Percentiles rank a stretch among this genome's conserved stretches.
Evolutionary conservation across 2,888 invertebrate genomes (phyloP).

Genomic region (Melipona beecheii): DNA sequence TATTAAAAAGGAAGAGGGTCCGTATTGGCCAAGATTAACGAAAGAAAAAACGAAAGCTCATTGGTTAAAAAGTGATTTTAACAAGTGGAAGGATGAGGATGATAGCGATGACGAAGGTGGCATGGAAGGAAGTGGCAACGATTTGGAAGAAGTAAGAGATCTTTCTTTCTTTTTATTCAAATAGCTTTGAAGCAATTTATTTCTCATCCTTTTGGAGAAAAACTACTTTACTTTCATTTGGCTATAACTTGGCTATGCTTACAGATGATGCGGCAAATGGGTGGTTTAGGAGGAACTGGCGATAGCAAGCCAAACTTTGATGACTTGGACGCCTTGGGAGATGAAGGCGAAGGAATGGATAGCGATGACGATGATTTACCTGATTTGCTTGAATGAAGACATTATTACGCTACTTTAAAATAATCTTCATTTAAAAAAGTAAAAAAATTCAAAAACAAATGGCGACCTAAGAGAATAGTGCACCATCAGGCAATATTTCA

Average conservation of each 20-base stretch:
- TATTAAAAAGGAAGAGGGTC: constrained; percentile 88
- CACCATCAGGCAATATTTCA: constrained; percentile 69
- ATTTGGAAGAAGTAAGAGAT: constrained; percentile 87
- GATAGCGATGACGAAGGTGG: constrained; percentile 92
- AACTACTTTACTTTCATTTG: background rate
- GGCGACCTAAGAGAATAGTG: constrained; percentile 69
- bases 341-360: constrained; percentile 87
- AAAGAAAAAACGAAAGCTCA: constrained; percentile 95
- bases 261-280: constrained; percentile 90
- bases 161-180: too few species aligned
- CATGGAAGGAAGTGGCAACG: constrained; percentile 80
- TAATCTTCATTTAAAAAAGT: constrained; percentile 50
- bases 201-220: background rate
- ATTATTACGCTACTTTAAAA: constrained; percentile 55
- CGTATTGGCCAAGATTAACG: constrained; percentile 95
- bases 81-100: constrained; percentile 99
- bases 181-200: background rate
- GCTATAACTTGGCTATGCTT: constrained; percentile 50
- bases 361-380: constrained; percentile 91
- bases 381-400: constrained; percentile 84
- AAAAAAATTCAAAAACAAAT: constrained; percentile 62
- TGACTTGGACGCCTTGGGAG: constrained; percentile 88
- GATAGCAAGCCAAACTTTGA: constrained; percentile 90
- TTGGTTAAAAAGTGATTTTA: constrained; percentile 98
- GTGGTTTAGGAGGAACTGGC: constrained; percentile 86